A percentile compares a stretch with the other conserved stretches of the same genome.
Conservation (phyloP, 2,113 vertebrate species). For the Mormyrus lacerda region DNA sequence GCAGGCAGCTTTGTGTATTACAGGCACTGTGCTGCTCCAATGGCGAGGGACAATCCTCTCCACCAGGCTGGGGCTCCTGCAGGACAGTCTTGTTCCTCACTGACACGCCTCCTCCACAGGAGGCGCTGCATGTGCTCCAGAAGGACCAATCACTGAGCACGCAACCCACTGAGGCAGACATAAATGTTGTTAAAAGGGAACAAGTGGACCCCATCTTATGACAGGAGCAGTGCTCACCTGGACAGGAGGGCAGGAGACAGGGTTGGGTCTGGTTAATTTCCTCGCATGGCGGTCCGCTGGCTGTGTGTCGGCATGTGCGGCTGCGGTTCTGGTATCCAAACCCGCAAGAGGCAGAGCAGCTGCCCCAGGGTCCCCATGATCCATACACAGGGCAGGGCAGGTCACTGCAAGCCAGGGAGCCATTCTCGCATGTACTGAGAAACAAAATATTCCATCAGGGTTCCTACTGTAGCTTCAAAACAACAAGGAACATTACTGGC, state of each 20-base stretch:
- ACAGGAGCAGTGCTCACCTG: constrained; percentile 47
- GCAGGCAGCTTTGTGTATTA: constrained; percentile 64
- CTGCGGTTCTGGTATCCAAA: constrained; percentile 51
- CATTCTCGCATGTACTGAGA: constrained; percentile 69
- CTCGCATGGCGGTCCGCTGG: constrained; percentile 45
- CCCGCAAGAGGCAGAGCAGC: constrained; percentile 69
- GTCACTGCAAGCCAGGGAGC: constrained; percentile 60
- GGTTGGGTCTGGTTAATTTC: constrained; percentile 38
- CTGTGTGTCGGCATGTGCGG: constrained; percentile 52
- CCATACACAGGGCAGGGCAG: constrained; percentile 59
- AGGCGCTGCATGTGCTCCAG: constrained; percentile 68
- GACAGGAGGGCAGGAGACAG: constrained; percentile 60
- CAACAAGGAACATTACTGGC: not conserved
- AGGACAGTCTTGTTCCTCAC: constrained; percentile 55
- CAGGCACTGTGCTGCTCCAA: constrained; percentile 62
- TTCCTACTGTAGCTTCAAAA: too few relatives aligned
- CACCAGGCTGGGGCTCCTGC: constrained; percentile 43
- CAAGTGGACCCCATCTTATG: not conserved
- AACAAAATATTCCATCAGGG: not conserved
- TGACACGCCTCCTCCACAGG: constrained; percentile 60
- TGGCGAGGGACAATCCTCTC: constrained; percentile 44
- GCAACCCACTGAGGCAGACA: constrained; percentile 49
- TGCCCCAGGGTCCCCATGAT: constrained; percentile 69
- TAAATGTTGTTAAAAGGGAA: not conserved
- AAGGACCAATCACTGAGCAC: constrained; percentile 63